These are phyloP conservation scores for Caenorhabditis drosophilae DNA, from an alignment of 2,888 invertebrate species.

Conservation along the genomic window DNA sequence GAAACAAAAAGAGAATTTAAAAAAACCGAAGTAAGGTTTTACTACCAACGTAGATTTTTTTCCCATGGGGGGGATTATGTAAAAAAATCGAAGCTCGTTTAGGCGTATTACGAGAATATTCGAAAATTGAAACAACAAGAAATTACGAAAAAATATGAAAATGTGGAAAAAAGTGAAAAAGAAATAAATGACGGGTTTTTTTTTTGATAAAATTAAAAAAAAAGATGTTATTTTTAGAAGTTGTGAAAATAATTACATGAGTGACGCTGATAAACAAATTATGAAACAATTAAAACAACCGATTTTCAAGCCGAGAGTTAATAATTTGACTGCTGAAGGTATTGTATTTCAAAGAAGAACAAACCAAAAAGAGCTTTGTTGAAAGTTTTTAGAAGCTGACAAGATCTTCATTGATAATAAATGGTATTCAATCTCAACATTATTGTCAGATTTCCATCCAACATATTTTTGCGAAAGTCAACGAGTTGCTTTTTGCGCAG, in stretches of 20 bases:
- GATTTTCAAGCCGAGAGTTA: conserved; percentile 11
- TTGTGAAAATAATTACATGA: not conserved
- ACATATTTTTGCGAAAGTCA: conserved; percentile 76
- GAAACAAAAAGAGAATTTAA: conserved; percentile 8
- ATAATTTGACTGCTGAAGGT: not conserved
- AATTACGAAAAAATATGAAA: too few relatives aligned
- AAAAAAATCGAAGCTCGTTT: too few relatives aligned
- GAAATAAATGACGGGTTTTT: conserved; percentile 1
- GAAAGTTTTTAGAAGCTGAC: conserved; percentile 32
- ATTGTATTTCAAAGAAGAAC: too few relatives aligned
- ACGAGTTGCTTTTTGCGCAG: conserved; percentile 76
- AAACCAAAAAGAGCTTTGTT: too few relatives aligned
- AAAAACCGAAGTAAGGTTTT: not conserved
- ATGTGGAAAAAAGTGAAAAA: not conserved
- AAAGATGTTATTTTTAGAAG: not conserved
- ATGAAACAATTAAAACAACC: conserved; percentile 9
- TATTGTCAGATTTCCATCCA: conserved; percentile 69
- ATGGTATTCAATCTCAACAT: conserved; percentile 22
- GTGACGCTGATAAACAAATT: too few relatives aligned
- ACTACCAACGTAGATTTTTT: too few relatives aligned
- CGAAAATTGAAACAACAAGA: too few relatives aligned
- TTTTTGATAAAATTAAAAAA: not conserved
- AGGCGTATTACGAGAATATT: too few relatives aligned
- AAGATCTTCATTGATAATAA: conserved; percentile 23
- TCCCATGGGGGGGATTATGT: too few relatives aligned